These are phyloP conservation scores for Oreortyx pictus DNA, from an alignment of 2,797 vertebrate species.

Conservation along the genomic window DNA sequence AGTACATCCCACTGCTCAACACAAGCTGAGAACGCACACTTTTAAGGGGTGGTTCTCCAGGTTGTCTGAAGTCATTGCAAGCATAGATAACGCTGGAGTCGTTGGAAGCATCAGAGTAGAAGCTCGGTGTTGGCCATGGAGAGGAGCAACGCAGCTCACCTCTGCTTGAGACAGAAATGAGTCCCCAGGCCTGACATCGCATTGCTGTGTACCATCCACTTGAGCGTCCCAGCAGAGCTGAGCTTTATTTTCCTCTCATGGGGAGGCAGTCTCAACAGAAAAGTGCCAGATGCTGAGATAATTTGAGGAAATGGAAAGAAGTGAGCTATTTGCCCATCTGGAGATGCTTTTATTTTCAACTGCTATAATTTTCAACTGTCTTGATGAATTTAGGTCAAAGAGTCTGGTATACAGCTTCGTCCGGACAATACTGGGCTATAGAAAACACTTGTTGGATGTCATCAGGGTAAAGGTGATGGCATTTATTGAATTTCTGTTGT, in stretches of 20 bases:
- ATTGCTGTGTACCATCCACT: neutral
- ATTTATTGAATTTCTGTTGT: neutral
- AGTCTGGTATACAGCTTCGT: neutral
- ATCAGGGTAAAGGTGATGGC: neutral
- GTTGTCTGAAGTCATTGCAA: neutral
- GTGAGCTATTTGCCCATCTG: neutral
- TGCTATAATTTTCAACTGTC: conserved; percentile 51
- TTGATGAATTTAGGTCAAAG: conserved; percentile 40
- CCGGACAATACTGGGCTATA: neutral
- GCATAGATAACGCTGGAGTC: neutral
- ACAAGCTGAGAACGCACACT: neutral
- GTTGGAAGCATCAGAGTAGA: neutral
- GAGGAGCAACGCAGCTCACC: neutral
- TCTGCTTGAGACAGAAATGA: neutral
- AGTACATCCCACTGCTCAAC: neutral
- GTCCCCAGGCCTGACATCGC: neutral
- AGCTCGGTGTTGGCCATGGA: neutral
- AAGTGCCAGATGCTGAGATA: neutral
- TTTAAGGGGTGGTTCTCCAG: neutral
- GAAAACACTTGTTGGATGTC: neutral
- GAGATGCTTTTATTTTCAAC: conserved; percentile 44
- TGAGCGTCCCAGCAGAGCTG: neutral
- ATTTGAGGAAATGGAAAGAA: conserved; percentile 44
- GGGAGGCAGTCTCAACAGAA: neutral
- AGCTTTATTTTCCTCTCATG: neutral